phyloP scores from a whole-genome alignment of 2,113 vertebrate species.

The Probosciger aterrimus region DNA sequence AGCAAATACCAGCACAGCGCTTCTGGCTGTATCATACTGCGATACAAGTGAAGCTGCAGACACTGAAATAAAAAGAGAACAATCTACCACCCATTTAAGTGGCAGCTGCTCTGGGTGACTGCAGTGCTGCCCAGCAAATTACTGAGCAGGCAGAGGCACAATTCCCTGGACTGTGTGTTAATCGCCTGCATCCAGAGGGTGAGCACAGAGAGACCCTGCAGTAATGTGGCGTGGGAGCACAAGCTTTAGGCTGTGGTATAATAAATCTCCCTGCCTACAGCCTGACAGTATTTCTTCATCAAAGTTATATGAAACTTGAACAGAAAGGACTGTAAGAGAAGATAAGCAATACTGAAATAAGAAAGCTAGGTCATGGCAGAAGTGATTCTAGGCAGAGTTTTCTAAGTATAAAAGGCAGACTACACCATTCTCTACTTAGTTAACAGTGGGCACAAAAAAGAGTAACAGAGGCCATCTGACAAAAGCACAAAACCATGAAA shows the following conservation, averaged over 20 bases:
- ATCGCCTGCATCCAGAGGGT: slow-evolving; percentile 34
- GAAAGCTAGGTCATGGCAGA: background rate
- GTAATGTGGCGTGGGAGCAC: background rate
- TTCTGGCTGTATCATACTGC: background rate
- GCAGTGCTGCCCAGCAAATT: slow-evolving; percentile 55
- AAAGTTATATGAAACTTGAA: background rate
- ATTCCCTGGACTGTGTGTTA: background rate
- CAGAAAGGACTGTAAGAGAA: background rate
- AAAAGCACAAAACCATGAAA: background rate
- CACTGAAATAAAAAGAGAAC: slow-evolving; percentile 30
- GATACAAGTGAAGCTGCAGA: background rate
- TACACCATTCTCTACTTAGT: background rate
- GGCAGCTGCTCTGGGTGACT: slow-evolving; percentile 35
- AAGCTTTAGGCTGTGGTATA: background rate
- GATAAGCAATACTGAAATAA: background rate
- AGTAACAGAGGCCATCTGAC: slow-evolving; percentile 34
- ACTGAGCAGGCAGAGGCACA: slow-evolving; percentile 42
- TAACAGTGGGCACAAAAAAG: background rate
- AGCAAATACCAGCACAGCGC: background rate
- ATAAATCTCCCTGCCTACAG: background rate
- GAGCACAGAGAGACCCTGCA: slow-evolving; percentile 32
- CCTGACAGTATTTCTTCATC: background rate
- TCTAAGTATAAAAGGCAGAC: background rate
- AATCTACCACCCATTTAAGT: background rate
- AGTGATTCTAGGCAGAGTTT: background rate